Evolutionary conservation across 2,797 vertebrate genomes (phyloP).

Genomic region (Sciurus vulgaris): DNA sequence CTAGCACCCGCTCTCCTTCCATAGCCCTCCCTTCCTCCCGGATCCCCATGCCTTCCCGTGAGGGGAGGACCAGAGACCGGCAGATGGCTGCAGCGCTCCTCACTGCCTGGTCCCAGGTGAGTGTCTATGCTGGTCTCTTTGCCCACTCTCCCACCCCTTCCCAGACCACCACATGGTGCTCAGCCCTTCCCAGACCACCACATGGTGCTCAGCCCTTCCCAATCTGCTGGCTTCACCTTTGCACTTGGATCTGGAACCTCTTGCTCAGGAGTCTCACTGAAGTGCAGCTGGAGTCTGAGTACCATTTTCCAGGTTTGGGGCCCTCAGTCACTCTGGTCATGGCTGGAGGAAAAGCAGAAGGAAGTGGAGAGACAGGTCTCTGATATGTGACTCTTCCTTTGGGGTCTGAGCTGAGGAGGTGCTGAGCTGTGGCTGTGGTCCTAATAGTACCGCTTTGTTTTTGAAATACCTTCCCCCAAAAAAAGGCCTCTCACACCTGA

Average conservation of each 20-base stretch:
- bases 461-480: background rate
- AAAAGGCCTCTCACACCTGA: background rate
- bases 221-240: background rate
- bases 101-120: slow-evolving; percentile 83
- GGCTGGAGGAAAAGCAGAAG: background rate
- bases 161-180: background rate
- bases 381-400: fast-evolving
- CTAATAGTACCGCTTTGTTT: background rate
- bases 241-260: background rate
- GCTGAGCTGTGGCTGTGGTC: background rate
- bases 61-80: slow-evolving; percentile 74
- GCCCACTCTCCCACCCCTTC: background rate
- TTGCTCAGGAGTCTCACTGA: background rate
- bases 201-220: background rate
- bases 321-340: background rate
- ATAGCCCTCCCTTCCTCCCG: slow-evolving; percentile 62
- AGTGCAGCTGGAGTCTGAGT: background rate
- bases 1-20: slow-evolving; percentile 11
- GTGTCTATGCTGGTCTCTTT: background rate
- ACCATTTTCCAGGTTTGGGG: background rate
- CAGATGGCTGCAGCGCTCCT: slow-evolving; percentile 77
- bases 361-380: background rate
- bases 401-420: background rate
- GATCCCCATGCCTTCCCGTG: slow-evolving; percentile 1
- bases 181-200: background rate